A percentile compares a stretch with the other conserved stretches of the same genome.
Conservation (phyloP, 2,888 invertebrate genomes). For the Pyralis farinalis region DNA sequence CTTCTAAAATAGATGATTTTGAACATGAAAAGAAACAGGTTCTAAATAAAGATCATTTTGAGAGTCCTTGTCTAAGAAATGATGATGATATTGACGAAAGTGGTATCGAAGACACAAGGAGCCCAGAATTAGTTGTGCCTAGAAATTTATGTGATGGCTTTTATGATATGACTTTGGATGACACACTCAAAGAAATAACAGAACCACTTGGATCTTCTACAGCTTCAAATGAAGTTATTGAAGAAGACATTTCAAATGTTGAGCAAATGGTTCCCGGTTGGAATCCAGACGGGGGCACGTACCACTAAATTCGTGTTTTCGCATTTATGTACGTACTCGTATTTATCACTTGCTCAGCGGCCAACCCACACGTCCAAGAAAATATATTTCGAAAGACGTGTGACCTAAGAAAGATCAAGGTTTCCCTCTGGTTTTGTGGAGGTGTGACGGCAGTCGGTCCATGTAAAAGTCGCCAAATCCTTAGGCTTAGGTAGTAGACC, state of each 20-base stretch:
- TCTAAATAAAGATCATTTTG: conserved; percentile 32
- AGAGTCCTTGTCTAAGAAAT: conserved; percentile 43
- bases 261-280: conserved; percentile 33
- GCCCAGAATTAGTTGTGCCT: conserved; percentile 51
- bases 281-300: too few relatives aligned
- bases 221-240: conserved; percentile 60
- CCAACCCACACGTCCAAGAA: too few relatives aligned
- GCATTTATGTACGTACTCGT: too few relatives aligned
- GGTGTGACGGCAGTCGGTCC: too few relatives aligned
- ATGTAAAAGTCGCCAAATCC: too few relatives aligned
- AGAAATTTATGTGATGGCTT: conserved; percentile 65
- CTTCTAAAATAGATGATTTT: conserved; percentile 37
- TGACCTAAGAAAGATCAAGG: too few relatives aligned
- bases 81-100: conserved; percentile 43
- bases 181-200: conserved; percentile 51
- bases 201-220: conserved; percentile 65
- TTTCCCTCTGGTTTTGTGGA: too few relatives aligned
- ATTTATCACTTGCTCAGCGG: too few relatives aligned
- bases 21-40: conserved; percentile 30
- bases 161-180: conserved; percentile 56
- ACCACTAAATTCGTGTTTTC: too few relatives aligned
- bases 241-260: conserved; percentile 50
- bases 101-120: conserved; percentile 41
- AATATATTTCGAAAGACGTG: too few relatives aligned
- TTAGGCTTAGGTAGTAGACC: too few relatives aligned